A percentile compares a stretch with the other conserved stretches of the same genome.
These are phyloP conservation scores for Dyspetes luteomarginatus DNA, from an alignment of 2,888 invertebrate species.

Conservation along the genomic window DNA sequence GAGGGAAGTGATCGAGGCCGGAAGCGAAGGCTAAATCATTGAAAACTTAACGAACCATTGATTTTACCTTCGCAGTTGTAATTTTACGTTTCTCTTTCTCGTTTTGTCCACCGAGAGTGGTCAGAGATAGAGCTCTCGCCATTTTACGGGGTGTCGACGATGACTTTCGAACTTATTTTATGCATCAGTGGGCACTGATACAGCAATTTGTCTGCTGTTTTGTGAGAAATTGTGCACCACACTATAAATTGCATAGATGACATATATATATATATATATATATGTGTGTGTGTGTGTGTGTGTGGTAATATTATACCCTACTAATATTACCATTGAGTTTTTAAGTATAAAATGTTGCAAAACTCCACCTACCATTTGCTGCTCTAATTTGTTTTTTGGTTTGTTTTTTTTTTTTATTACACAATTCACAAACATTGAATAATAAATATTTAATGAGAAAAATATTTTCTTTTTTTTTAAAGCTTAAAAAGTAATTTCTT, in stretches of 20 bases:
- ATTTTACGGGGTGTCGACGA: constrained; percentile 27
- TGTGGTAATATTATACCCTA: background rate
- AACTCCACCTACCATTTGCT: background rate
- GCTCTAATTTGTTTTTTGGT: too few relatives aligned
- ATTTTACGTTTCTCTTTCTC: constrained; percentile 34
- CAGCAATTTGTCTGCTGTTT: constrained; percentile 43
- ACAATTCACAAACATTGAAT: constrained; percentile 5
- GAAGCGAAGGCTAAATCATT: constrained; percentile 1
- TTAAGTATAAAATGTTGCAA: constrained; percentile 1
- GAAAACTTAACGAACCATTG: constrained; percentile 22
- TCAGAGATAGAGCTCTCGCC: constrained; percentile 2
- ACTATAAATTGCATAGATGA: background rate
- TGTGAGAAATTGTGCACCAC: constrained; percentile 20
- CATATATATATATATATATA: background rate
- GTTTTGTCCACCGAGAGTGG: background rate
- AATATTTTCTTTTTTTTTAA: background rate
- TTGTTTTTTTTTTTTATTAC: too few relatives aligned
- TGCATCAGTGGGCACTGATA: constrained; percentile 56
- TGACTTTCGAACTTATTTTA: constrained; percentile 65
- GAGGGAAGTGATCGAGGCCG: too few relatives aligned
- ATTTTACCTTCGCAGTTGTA: constrained; percentile 32
- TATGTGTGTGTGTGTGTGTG: background rate
- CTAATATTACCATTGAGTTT: constrained; percentile 4
- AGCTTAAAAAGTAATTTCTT: background rate
- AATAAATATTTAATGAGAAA: background rate